Conservation (phyloP, 2,113 vertebrate species). For the Corvus moneduloides region DNA sequence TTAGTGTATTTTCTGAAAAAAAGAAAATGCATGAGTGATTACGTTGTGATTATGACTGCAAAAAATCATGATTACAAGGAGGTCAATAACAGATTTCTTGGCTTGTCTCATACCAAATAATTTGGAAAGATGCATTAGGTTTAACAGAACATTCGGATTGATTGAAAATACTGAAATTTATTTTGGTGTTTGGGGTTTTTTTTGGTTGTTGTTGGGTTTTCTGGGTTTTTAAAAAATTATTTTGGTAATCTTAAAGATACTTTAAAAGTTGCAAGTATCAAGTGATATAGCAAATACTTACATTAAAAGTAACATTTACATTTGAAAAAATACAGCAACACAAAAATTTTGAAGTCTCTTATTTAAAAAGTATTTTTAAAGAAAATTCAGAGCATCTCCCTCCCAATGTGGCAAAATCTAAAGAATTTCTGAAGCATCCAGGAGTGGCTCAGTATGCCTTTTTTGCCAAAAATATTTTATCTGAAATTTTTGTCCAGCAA, state of each 20-base stretch:
- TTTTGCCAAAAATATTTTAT: neutral
- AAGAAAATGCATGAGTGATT: neutral
- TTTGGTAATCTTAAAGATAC: neutral
- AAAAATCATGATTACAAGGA: neutral
- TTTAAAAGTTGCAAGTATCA: neutral
- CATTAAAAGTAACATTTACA: neutral
- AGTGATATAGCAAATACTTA: neutral
- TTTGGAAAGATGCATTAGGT: neutral
- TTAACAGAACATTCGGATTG: neutral
- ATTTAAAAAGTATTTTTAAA: neutral
- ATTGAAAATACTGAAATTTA: neutral
- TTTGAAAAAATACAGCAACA: neutral
- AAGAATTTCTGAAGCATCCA: neutral
- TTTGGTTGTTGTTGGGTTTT: neutral
- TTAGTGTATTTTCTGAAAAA: neutral
- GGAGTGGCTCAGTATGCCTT: neutral
- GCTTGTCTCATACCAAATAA: neutral
- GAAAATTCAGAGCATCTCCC: neutral
- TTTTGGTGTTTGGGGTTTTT: neutral
- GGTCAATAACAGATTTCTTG: neutral
- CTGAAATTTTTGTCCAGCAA: neutral
- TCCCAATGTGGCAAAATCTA: neutral
- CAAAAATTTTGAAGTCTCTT: neutral
- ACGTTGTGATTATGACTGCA: neutral
- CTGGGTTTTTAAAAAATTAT: neutral